Percentiles rank a stretch among this genome's conserved stretches.
phyloP scores from a whole-genome alignment of 2,797 vertebrate genomes.

The Gymnothorax javanicus region DNA sequence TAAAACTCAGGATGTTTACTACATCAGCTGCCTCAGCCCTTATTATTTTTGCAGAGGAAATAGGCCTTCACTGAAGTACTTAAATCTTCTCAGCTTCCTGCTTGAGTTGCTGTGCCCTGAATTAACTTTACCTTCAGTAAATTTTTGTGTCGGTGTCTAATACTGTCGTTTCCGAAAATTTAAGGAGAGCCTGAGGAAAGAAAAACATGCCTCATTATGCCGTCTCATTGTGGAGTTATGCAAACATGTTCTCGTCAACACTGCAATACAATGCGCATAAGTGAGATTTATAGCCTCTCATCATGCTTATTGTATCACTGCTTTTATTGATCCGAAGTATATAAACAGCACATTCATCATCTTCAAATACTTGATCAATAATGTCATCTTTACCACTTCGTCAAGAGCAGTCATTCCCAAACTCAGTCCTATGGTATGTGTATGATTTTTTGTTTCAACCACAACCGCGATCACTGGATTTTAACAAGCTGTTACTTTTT shows the following conservation, averaged over 20 bases:
- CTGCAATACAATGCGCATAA: conserved; percentile 22
- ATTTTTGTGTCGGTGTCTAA: neutral
- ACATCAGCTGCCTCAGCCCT: neutral
- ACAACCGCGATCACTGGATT: too few species aligned
- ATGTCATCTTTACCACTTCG: conserved; percentile 13
- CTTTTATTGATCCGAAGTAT: conserved; percentile 40
- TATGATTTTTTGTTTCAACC: too few species aligned
- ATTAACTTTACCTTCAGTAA: neutral
- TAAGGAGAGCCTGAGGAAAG: neutral
- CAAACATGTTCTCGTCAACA: conserved; percentile 25
- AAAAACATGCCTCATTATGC: neutral
- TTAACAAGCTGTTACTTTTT: too few species aligned
- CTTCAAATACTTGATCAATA: conserved; percentile 20
- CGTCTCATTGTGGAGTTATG: neutral
- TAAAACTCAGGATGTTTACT: neutral
- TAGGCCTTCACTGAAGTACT: neutral
- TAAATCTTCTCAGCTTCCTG: conserved; percentile 19
- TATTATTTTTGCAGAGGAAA: conserved; percentile 34
- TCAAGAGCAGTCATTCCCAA: neutral
- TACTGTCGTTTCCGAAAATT: too few species aligned
- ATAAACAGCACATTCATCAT: conserved; percentile 30
- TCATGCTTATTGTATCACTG: conserved; percentile 2
- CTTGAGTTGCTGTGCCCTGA: neutral
- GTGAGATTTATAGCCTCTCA: conserved; percentile 21
- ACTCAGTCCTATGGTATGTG: too few species aligned